Percentiles rank a stretch among this genome's conserved stretches.
phyloP scores from a whole-genome alignment of 1,140 invertebrate species.

The Drosophila sechellia region DNA sequence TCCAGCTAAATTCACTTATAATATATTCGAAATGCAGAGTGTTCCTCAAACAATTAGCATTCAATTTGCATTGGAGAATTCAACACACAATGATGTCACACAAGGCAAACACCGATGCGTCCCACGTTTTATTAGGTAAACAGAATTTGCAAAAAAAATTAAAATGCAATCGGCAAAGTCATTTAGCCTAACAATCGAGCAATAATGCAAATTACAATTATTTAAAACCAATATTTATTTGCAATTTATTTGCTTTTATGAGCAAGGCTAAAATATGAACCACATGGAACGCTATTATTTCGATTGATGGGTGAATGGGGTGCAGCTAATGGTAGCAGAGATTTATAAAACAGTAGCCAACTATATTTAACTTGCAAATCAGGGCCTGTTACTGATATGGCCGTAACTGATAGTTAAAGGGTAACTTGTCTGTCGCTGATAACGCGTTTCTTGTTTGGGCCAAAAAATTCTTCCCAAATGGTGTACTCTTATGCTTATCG shows the following conservation, averaged over 20 bases:
- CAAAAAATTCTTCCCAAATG: slow-evolving; percentile 17
- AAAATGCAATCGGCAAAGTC: slow-evolving; percentile 66
- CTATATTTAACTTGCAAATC: not conserved
- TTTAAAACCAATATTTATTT: slow-evolving; percentile 47
- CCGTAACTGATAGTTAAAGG: not conserved
- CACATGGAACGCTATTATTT: not conserved
- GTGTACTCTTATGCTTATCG: slow-evolving; percentile 25
- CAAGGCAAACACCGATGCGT: slow-evolving; percentile 24
- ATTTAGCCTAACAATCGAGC: slow-evolving; percentile 52
- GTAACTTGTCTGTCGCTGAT: slow-evolving; percentile 23
- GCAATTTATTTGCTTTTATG: slow-evolving; percentile 51
- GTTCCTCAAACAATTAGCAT: slow-evolving; percentile 43
- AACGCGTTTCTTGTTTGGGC: slow-evolving; percentile 21
- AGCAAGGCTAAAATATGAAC: slow-evolving; percentile 10
- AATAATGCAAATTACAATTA: slow-evolving; percentile 53
- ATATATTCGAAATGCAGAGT: not conserved
- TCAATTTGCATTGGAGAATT: slow-evolving; percentile 49
- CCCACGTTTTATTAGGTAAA: slow-evolving; percentile 47
- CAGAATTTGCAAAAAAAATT: slow-evolving; percentile 36
- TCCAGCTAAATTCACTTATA: not conserved
- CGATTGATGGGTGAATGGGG: slow-evolving; percentile 28
- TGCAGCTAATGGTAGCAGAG: slow-evolving; percentile 17
- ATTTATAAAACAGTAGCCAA: slow-evolving; percentile 30
- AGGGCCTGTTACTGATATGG: slow-evolving; percentile 1
- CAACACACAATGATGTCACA: slow-evolving; percentile 53